Evolutionary conservation across 2,888 invertebrate genomes (phyloP), one percentile per base, ranked within the genome.

Genomic region (Dromius quadrimaculatus): DNA sequence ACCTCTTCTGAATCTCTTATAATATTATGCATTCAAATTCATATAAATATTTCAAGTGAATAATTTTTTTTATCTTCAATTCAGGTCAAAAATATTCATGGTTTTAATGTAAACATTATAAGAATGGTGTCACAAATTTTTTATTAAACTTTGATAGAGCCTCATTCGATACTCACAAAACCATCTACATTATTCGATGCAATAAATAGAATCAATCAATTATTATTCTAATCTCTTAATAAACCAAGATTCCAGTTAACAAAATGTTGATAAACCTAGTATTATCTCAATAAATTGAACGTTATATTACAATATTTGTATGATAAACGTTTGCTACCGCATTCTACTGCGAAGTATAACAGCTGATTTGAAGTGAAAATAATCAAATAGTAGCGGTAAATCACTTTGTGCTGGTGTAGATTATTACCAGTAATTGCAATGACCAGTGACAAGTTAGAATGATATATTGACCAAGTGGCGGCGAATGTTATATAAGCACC

Each of bases 341-440:
- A 57, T 57, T 57, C 50, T 59, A 17, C 22, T n/a, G 38, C 54
- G 34, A 50, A 8, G 22, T 32, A 13, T 15, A 59, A 61, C 70
- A 62, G 69, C 61, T 69, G 69, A 69, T 70, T 43, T 59, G 15
- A 32, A 68, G 61, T 45, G 45, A 70, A 47, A 54, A 62, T 50
- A 61, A 70, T 36, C 17, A 70, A 70, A 62, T 54, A 57, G 15
- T 23, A 23, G 20, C 50, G 62, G 62, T 70, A 70, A 70, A 70
- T 70, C 68, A 69, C 45, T 28, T 32, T 19, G 47, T 23, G 17
- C 36, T 45, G 45, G 68, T 61, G 59, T 70, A 62, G 47, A 70
- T 70, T 70, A 70, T 70, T 70, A 32, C 70, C 50, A 47, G 38
- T 70, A 70, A 70, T 70, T 70, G 70, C 70, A 70, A 45, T 47